Evolutionary conservation across 2,888 invertebrate species (phyloP), one percentile per base, ranked within the genome.

Genomic region (Diarsia rubi): DNA sequence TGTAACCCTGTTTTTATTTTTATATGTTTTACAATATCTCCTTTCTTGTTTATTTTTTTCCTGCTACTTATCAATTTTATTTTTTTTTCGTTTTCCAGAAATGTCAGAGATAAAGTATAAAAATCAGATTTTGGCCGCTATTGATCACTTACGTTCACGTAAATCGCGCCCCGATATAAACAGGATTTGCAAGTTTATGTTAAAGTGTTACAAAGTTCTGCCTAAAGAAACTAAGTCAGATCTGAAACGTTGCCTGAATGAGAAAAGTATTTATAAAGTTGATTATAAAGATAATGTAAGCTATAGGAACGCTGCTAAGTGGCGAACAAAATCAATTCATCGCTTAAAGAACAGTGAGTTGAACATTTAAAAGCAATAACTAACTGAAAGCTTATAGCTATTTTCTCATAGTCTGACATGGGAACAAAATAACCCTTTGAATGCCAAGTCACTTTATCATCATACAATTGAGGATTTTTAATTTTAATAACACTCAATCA

Each of bases 221-320:
- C 97, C 97, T 65, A 97, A 97, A 83, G 98, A 98, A 85, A 97
- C 98, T 27, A 97, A 97, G 90, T 96, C 97, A 78, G 98, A 98
- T 93, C 96, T 98, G 54, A 98, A 98, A 91, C 97, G 97, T 92
- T 97, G 98, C 89, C 97, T 98, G 21, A 98, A 98, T 87, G 97
- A 97, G 78, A 98, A 98, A 91, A 97, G 97, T 88, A 98, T 98
- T 73, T 97, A 98, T 84, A 98, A 98, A 97, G 98, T 98, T 47
- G 98, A 98, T 91, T 98, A 98, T 93, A 98, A 98, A 95, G 98
- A 98, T 89, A 98, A 97, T 94, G 98, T 98, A 86, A 98, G 98
- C 95, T 98, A 98, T 92, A 97, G 98, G 88, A 98, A 98, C 96
- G 98, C 98, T 66, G 97, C 98, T 69, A 98, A 97, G 96, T 98